These are phyloP conservation scores for Rhopalosiphum nymphaeae DNA, from an alignment of 2,888 invertebrate genomes.

Conservation along the genomic window DNA sequence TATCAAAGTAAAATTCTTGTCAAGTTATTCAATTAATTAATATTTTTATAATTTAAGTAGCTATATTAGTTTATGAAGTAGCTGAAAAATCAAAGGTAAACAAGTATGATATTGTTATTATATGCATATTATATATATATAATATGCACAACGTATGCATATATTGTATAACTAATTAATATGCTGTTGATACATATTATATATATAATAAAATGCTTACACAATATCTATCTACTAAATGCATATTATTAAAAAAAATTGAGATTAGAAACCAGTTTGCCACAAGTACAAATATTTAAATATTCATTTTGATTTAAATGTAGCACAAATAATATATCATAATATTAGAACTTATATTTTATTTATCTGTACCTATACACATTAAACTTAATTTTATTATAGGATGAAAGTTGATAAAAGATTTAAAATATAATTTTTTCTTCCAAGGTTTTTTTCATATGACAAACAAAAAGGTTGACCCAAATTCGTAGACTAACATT, in stretches of 20 bases:
- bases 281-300: neutral
- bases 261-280: neutral
- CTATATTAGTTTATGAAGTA: neutral
- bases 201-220: neutral
- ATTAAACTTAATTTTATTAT: no score
- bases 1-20: neutral
- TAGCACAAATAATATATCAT: neutral
- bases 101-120: neutral
- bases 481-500: conserved; percentile 14
- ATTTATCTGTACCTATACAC: neutral
- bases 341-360: neutral
- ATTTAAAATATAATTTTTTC: neutral
- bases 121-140: neutral
- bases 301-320: neutral
- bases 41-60: neutral
- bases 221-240: neutral
- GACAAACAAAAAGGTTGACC: conserved; percentile 15
- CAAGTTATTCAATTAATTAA: no score
- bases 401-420: neutral
- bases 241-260: neutral
- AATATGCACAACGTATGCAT: no score
- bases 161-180: neutral
- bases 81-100: neutral
- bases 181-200: neutral
- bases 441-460: no score